Evolutionary conservation across 1,140 invertebrate species (phyloP).

Genomic region (Scaptodrosophila lebanonensis): DNA sequence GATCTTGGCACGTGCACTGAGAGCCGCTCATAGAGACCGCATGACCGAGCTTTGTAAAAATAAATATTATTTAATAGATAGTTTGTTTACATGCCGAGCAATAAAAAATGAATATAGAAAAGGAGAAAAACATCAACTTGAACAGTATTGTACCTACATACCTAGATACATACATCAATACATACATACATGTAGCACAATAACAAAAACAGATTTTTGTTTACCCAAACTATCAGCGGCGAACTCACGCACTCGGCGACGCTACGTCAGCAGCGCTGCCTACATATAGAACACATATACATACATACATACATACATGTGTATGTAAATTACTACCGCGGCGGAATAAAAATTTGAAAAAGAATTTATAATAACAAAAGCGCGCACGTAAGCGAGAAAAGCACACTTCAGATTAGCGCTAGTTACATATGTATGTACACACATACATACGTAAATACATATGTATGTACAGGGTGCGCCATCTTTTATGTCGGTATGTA

Average conservation of each 20-base stretch:
- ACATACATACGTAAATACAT: too few species aligned
- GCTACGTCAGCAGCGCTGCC: neutral
- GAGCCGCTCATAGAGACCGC: too few species aligned
- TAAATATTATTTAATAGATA: slow-evolving; percentile 48
- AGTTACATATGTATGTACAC: too few species aligned
- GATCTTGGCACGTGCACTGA: too few species aligned
- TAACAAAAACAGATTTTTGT: slow-evolving; percentile 16
- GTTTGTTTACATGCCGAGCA: slow-evolving; percentile 46
- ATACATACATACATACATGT: too few species aligned
- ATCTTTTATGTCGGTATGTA: too few species aligned
- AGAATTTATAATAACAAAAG: slow-evolving; percentile 20
- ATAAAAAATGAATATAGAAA: slow-evolving; percentile 31
- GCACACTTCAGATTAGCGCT: slow-evolving; percentile 18
- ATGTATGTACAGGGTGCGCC: too few species aligned
- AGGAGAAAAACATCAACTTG: slow-evolving; percentile 6
- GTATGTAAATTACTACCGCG: slow-evolving; percentile 58
- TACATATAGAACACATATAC: too few species aligned
- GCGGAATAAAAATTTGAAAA: slow-evolving; percentile 36
- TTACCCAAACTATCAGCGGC: slow-evolving; percentile 43
- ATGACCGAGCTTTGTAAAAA: slow-evolving; percentile 3
- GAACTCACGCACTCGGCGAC: slow-evolving; percentile 1
- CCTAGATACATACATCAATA: neutral
- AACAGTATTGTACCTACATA: too few species aligned
- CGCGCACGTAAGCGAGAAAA: slow-evolving; percentile 19
- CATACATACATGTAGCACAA: neutral